Evolutionary conservation across 92 coral and sea anemone genomes (phyloP), one percentile per base, ranked within the genome.

Genomic region (Zoanthus sociatus): DNA sequence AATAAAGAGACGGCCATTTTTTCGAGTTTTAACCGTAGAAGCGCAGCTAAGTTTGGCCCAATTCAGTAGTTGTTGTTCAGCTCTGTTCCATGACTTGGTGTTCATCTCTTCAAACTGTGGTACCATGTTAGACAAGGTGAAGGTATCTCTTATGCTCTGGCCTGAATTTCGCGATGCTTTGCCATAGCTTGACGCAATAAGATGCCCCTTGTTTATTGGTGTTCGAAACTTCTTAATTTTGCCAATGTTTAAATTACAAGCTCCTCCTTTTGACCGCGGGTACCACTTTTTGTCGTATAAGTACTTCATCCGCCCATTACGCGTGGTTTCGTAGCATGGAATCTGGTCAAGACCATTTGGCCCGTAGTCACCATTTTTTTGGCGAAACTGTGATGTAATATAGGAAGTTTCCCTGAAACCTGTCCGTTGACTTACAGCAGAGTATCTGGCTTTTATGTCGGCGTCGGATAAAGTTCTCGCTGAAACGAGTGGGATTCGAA

Each of bases 111-210:
- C 46, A 69, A 69, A 69, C 33, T 69, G 74, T 30, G 74, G 74
- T 10, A 69, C 74, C 4, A 26, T 26, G 14, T 69, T 69, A 17
- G 74, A 69, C 46, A 69, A 69, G 6, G 15, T 10, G 17, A 69
- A 69, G 5, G 74, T 69, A 14, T 69, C 74, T 14, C 4, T 69
- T 33, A 69, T 51, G 55, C 54, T 73, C 26, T 5, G 26, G 15
- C 56, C 7, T 12, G 11, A 8, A 9, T 44, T 73, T 14, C 55
- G 10, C 3, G 78, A 4, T 42, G 78, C 53, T 45, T 73, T 73
- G 45, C 78, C 78, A 26, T 73, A 73, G 10, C 55, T 73, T 6
- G 78, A n/a, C 13, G 78, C 78, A 73, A 73, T 73, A 12, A 73
- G 78, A 17, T 73, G 78, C n/a, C 78, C 78, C 45, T 45, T 73